These are phyloP conservation scores for Forbesichthys papilliferus DNA, from an alignment of 2,113 vertebrate species.

Conservation along the genomic window DNA sequence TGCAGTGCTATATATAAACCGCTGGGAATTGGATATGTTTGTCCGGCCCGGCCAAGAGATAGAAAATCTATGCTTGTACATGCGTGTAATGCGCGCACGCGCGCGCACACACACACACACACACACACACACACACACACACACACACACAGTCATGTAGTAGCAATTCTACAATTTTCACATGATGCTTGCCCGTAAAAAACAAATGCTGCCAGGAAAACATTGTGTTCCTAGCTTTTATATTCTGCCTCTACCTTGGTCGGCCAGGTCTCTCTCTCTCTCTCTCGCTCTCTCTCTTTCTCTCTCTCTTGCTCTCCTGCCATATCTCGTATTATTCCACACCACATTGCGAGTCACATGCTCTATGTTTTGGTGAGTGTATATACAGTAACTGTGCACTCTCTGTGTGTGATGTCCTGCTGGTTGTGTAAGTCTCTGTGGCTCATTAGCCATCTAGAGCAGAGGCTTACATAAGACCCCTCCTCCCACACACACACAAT, in stretches of 20 bases:
- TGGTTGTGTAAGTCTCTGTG: conserved; percentile 41
- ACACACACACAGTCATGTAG: neutral
- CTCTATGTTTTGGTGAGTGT: too few species aligned
- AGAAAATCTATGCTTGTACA: conserved; percentile 11
- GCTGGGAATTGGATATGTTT: conserved; percentile 56
- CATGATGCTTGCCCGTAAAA: conserved; percentile 1
- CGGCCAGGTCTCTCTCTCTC: neutral
- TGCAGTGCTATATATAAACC: conserved; percentile 51
- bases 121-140: neutral
- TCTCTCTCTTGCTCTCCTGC: neutral
- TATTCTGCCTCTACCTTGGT: neutral
- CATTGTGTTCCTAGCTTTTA: conserved; percentile 5
- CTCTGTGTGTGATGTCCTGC: conserved; percentile 1
- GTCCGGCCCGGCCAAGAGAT: conserved; percentile 26
- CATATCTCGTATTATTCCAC: neutral
- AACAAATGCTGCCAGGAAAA: neutral
- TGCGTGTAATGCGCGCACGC: neutral
- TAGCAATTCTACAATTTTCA: conserved; percentile 1
- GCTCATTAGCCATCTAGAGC: conserved; percentile 53
- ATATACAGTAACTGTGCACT: too few species aligned
- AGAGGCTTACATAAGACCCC: conserved; percentile 38
- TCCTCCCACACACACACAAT: conserved; percentile 7
- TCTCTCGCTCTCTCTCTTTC: neutral
- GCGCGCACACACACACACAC: conserved; percentile 4
- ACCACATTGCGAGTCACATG: neutral